Base-by-base conservation (phyloP, 64 coral and sea anemone genomes). In the Montipora cactus region DNA sequence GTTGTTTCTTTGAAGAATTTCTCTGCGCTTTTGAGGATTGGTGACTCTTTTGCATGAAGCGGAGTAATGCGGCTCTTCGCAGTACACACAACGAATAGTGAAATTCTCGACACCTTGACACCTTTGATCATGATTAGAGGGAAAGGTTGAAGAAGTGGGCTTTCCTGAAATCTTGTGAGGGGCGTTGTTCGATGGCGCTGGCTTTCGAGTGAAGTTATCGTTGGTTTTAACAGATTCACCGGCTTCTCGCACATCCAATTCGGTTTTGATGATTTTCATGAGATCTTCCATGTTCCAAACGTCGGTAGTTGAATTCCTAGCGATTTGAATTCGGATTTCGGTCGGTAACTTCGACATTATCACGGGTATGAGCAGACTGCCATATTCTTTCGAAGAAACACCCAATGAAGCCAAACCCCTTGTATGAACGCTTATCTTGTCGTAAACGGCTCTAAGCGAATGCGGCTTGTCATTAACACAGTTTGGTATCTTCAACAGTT, bases 251-350 rank as follows among this genome's bases (percentile, higher is more conserved):
- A 75, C 75, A 15, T 79, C 88, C 57, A 2, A 37, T 37, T 37
- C 37, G 37, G 37, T 37, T 37, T 37, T 37, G 37, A 90, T 90
- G 8, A 21, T 47, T 48, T 90, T 18, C 0, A 90, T 45, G n/a
- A 90, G 21, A 14, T 59, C 53, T 47, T 90, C 53, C 15, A 67
- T 90, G 46, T 90, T 79, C 88, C 88, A 90, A 79, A 90, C 50
- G 11, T 78, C 75, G 0, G 64, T 19, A 9, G 21, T 79, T 5
- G 8, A 47, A 9, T 62, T 77, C 8, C 87, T 77, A 45, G 72
- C 73, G 4, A 78, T 77, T 89, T 61, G 2, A 88, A 75, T 14
- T 9, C 69, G 48, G 52, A 88, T 28, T 19, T 53, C 50, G 37
- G 50, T 71, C 11, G 86, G 70, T 5, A 88, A 18, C 53, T 75